Base-by-base conservation (phyloP, 1,140 invertebrate species). In the Drosophila pandora region DNA sequence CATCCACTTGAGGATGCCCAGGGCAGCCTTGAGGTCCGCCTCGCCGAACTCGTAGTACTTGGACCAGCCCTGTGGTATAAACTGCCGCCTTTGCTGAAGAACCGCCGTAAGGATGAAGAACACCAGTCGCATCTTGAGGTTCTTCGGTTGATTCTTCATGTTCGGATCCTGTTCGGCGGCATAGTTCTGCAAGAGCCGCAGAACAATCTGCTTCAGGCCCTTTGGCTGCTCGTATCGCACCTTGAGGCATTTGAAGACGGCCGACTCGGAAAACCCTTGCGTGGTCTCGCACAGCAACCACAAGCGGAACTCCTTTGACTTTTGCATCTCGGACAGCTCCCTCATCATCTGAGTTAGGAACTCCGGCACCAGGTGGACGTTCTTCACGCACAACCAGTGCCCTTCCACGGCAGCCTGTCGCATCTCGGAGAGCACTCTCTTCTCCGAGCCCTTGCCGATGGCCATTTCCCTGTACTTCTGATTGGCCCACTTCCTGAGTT, bases 1-100 rank as follows among this genome's bases (percentile, higher is more conserved):
- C 23, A 95, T 81, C 89, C 94, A 93, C 25, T 95, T 93, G 2
- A 97, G 93, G 28, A 98, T 93, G 57, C 96, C 94, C 45, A 95
- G 93, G 1, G 96, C 96, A 3, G 96, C 96, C 58, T 95, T 93
- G 0, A 98, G 92, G 92, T 99, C 98, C 1, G 95, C 94, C 71
- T 96, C 95, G 37, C 95, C 96, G 92, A 98, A 98, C 83, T 98
- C 97, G 91, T 99, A 99, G 90, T 95, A 96, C 90, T 96, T 96
- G 0, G 95, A 95, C 96, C 97, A 97, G 2, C 96, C 96, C 62
- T 94, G 93, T 0, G 94, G 97, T 75, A 98, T 96, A 88, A 95
- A 98, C 68, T 94, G 96, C 65, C 97, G 93, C 52, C 98, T 93
- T 92, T 99, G 97, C 90, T 98, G 97, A 17, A 98, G 91, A 5